Evolutionary conservation across 2,113 vertebrate genomes (phyloP).

Genomic region (Oophaga pumilio): DNA sequence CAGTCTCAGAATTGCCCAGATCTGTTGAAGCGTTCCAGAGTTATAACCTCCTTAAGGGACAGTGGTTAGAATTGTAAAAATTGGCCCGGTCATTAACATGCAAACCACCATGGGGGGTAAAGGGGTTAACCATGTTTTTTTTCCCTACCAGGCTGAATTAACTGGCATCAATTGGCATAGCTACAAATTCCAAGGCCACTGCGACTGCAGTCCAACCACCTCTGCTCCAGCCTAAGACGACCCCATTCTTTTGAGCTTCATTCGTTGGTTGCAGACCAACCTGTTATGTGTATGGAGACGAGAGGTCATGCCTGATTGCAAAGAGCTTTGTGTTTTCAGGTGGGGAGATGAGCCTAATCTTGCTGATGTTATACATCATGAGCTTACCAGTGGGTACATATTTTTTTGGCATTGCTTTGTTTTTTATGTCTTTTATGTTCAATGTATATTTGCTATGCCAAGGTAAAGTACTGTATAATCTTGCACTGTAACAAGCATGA

Average conservation of each 20-base stretch:
- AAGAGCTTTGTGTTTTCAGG: slow-evolving; percentile 99
- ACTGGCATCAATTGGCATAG: slow-evolving; percentile 99
- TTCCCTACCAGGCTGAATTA: slow-evolving; percentile 85
- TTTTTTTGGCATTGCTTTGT: no score
- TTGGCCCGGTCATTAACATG: no score
- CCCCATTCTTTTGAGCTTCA: slow-evolving; percentile 95
- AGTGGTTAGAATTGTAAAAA: no score
- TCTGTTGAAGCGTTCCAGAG: no score
- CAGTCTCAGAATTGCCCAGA: no score
- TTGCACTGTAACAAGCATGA: no score
- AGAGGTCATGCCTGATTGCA: slow-evolving; percentile 86
- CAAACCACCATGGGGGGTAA: no score
- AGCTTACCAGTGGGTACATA: slow-evolving; percentile 87
- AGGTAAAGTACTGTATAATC: no score
- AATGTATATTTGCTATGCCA: no score
- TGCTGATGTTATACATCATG: slow-evolving; percentile 90
- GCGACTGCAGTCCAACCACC: slow-evolving; percentile 95
- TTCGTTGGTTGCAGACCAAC: slow-evolving; percentile 94
- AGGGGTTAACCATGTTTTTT: neutral
- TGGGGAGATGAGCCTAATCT: slow-evolving; percentile 97
- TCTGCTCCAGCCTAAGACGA: slow-evolving; percentile 96
- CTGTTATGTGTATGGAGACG: slow-evolving; percentile 96
- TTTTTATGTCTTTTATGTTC: no score
- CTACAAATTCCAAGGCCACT: slow-evolving; percentile 91
- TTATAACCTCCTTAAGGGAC: no score